A percentile compares a stretch with the other conserved stretches of the same genome.
These are phyloP conservation scores for Zeuzera pyrina DNA, from an alignment of 2,888 invertebrate species.

Conservation along the genomic window DNA sequence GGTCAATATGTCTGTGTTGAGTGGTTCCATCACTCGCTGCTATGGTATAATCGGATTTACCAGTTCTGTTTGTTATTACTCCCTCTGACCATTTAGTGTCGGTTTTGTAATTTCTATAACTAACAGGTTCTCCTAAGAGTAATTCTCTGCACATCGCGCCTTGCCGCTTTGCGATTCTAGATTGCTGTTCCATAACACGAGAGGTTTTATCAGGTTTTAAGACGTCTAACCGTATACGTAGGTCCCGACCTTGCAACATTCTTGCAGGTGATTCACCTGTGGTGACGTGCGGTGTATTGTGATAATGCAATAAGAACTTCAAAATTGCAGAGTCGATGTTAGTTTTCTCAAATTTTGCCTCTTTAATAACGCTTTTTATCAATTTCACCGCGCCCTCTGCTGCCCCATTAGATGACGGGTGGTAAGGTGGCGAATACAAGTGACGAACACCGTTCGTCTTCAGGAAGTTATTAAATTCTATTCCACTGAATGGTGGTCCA, in stretches of 20 bases:
- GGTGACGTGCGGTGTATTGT: background rate
- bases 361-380: background rate
- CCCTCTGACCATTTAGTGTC: background rate
- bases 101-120: background rate
- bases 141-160: background rate
- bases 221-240: background rate
- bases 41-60: background rate
- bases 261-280: background rate
- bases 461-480: slow-evolving; percentile 3
- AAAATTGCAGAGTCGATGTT: background rate
- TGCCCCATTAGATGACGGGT: slow-evolving; percentile 8
- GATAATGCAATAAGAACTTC: background rate
- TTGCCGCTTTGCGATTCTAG: background rate
- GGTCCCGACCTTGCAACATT: background rate
- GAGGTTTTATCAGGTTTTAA: background rate
- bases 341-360: no score
- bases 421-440: slow-evolving; percentile 6
- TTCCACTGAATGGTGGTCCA: slow-evolving; percentile 7
- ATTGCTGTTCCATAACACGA: background rate
- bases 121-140: background rate
- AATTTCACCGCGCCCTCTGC: slow-evolving; percentile 3
- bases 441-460: slow-evolving; percentile 2
- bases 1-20: background rate
- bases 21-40: background rate
- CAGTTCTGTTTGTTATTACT: background rate